A percentile compares a stretch with the other conserved stretches of the same genome.
phyloP scores from a whole-genome alignment of 2,888 invertebrate species.

The Eupithecia subfuscata region DNA sequence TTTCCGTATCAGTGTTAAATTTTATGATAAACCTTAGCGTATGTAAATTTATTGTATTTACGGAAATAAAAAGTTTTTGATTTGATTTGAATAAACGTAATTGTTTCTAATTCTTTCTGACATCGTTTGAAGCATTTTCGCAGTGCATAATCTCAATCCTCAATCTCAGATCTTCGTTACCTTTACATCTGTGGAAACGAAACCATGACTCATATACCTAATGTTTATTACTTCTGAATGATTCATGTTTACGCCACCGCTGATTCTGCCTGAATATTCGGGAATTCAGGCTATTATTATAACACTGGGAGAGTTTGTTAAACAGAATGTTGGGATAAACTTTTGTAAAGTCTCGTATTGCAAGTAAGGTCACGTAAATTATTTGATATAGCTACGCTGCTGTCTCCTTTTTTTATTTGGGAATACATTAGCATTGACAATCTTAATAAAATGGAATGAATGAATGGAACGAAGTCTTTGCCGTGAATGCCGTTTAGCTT shows the following conservation, averaged over 20 bases:
- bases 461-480: not conserved
- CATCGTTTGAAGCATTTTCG: not conserved
- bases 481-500: not conserved
- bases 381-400: not conserved
- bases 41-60: too few species aligned
- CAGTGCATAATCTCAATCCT: conserved; percentile 17
- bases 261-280: conserved; percentile 49
- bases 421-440: not conserved
- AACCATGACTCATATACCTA: conserved; percentile 48
- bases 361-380: not conserved
- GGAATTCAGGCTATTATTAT: conserved; percentile 48
- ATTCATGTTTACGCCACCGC: conserved; percentile 52
- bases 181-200: conserved; percentile 41
- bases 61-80: too few species aligned
- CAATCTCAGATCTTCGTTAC: conserved; percentile 29
- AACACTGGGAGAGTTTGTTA: conserved; percentile 7
- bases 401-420: not conserved
- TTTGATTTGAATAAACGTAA: too few species aligned
- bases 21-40: too few species aligned
- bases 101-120: not conserved
- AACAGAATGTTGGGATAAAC: too few species aligned
- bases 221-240: conserved; percentile 55
- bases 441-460: not conserved
- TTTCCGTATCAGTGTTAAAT: too few species aligned
- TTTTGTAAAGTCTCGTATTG: not conserved